Percentiles rank a stretch among this genome's conserved stretches.
These are phyloP conservation scores for Drosophila trapezifrons DNA, from an alignment of 1,140 invertebrate species.

Conservation along the genomic window DNA sequence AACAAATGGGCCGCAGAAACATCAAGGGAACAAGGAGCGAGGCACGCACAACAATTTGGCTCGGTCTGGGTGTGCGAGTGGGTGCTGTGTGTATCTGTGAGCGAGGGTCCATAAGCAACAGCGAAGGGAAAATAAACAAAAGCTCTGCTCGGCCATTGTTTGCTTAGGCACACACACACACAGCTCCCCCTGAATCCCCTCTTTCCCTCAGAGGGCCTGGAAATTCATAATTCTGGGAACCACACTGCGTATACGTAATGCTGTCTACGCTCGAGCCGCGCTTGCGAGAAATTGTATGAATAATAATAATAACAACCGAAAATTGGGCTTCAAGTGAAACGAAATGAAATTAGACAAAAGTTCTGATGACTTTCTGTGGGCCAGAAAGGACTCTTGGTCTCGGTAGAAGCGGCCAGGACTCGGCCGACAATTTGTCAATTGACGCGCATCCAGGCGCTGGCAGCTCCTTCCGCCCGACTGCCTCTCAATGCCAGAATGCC, in stretches of 20 bases:
- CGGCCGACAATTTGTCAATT: constrained; percentile 74
- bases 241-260: constrained; percentile 54
- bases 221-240: constrained; percentile 65
- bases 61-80: neutral
- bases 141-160: constrained; percentile 70
- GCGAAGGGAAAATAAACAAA: constrained; percentile 65
- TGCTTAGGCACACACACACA: constrained; percentile 43
- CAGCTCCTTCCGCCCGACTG: constrained; percentile 72
- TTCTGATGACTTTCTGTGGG: constrained; percentile 55
- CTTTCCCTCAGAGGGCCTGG: constrained; percentile 19
- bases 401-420: neutral
- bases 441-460: constrained; percentile 73
- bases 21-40: constrained; percentile 17
- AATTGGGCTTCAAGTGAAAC: constrained; percentile 75
- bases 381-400: neutral
- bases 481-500: constrained; percentile 58
- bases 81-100: constrained; percentile 9
- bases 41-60: constrained; percentile 37
- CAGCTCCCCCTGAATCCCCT: too few relatives aligned
- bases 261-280: constrained; percentile 40
- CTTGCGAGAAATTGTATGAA: constrained; percentile 46
- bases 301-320: constrained; percentile 59
- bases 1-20: constrained; percentile 14
- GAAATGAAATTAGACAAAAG: constrained; percentile 77
- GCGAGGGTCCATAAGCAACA: constrained; percentile 19